phyloP scores from a whole-genome alignment of 2,888 invertebrate species.

The Cephus sareptanus region DNA sequence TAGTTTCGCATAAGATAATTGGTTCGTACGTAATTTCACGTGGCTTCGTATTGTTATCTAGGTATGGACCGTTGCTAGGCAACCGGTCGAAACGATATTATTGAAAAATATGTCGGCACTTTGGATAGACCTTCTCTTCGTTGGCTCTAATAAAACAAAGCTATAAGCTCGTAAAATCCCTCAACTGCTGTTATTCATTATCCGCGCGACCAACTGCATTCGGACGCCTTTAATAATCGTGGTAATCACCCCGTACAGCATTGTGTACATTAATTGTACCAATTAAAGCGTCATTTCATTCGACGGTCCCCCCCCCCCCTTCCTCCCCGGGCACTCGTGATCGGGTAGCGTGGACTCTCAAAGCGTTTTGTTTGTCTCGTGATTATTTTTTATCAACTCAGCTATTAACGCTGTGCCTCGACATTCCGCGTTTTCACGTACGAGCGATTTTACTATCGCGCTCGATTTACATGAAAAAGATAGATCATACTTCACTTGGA shows the following conservation, averaged over 20 bases:
- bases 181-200: background rate
- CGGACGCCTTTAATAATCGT: slow-evolving; percentile 1
- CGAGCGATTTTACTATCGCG: background rate
- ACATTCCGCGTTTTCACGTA: background rate
- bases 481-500: background rate
- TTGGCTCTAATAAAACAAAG: background rate
- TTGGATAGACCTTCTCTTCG: background rate
- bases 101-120: background rate
- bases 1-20: background rate
- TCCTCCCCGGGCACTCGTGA: background rate
- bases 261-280: slow-evolving; percentile 25
- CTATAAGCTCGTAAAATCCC: background rate
- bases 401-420: background rate
- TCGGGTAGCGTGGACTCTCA: background rate
- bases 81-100: background rate
- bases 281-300: slow-evolving; percentile 21
- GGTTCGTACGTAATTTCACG: background rate
- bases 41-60: background rate
- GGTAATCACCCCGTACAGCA: slow-evolving; percentile 1
- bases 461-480: background rate
- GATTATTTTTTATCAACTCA: background rate
- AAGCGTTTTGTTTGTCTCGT: background rate
- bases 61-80: background rate
- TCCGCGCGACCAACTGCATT: background rate
- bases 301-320: background rate